Base-by-base conservation (phyloP, 2,888 invertebrate species). In the Mesorhabditis sp. region DNA sequence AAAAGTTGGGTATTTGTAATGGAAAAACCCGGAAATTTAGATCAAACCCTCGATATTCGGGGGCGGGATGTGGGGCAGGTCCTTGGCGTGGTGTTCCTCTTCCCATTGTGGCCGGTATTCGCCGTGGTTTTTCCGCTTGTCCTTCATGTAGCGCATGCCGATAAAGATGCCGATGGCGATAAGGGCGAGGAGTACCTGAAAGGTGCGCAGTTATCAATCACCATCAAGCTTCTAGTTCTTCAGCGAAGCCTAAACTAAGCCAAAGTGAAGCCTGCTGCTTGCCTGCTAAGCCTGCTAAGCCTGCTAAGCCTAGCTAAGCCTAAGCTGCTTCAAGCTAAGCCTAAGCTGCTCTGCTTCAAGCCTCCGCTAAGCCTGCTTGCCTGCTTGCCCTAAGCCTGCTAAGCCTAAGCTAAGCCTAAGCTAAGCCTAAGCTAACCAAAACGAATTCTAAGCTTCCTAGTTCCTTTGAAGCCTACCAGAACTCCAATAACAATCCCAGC, bases 61-160 rank as follows among this genome's bases (percentile, higher is more conserved):
- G n/a, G 83, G 84, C 58, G 78, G 76, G 63, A 84, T 76, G 69
- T 80, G 80, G 62, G 83, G 83, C 61, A 83, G 72, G 65, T 83
- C 79, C 74, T 82, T 82, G 42, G 83, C 83, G 68, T 83, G 83
- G 62, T 78, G 74, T 64, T 79, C 76, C 68, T 83, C 83, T 70
- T 83, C 83, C 69, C 77, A 78, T 67, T 83, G 83, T 13, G 83
- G 83, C 63, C 82, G 75, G 70, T 83, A 83, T 68, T 81, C 83
- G 28, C 83, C 83, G 67, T 83, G 83, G 70, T 81, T 80, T 74
- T 82, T 83, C 64, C 78, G 28, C 4, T 80, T 72, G 58, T 80
- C 79, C 66, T 72, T 72, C 62, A 82, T 65, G 63, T 76, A 80
- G 62, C 77, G 75, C 65, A 80, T 65, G 1, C 72, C 67, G 70